Evolutionary conservation across 2,797 vertebrate species (phyloP), one percentile per base, ranked within the genome.

Genomic region (Tokudaia muenninki): DNA sequence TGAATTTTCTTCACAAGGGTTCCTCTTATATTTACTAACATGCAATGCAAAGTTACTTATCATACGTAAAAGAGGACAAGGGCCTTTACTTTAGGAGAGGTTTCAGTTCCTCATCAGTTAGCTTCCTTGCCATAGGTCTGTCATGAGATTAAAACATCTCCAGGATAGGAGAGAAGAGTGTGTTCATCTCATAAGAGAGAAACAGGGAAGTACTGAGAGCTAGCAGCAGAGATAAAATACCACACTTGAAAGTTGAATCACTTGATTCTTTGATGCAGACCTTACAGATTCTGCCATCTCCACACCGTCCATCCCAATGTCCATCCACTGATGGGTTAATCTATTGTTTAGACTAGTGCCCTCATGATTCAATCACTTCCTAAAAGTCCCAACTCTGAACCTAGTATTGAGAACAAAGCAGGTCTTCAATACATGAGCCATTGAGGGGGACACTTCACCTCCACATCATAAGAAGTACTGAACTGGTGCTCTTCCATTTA

Each of bases 1-100:
- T 70, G 31, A 10, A 52, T 26, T 87, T 70, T 96, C 91, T 96
- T 92, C 80, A 97, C 87, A 96, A 94, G 92, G 67, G 91, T 89
- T 91, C 79, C 44, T 97, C 79, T 52, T 83, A 67, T 88, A 75
- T 92, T 92, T 55, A 22, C 94, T 95, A 82, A 41, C 83, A n/a
- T 37, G 92, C 96, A 81, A 63, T 92, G n/a, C 37, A 87, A 86
- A 44, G 75, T 89, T 82, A 78, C 94, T 88, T 84, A 61, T 83
- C 72, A n/a, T 55, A 61, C 90, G n/a, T 47, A n/a, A 86, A 65
- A 92, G 93, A 87, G 19, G 78, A 24, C 0, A 65, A 26, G 57
- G 55, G 22, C 1, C 34, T n/a, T 8, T 19, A 52, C 34, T n/a
- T 8, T 19, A 52, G 16, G 6, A 44, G 24, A 83, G 13, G 37